Evolutionary conservation across 2,888 invertebrate genomes (phyloP), one percentile per base, ranked within the genome.

Genomic region (Drosophila rubida): DNA sequence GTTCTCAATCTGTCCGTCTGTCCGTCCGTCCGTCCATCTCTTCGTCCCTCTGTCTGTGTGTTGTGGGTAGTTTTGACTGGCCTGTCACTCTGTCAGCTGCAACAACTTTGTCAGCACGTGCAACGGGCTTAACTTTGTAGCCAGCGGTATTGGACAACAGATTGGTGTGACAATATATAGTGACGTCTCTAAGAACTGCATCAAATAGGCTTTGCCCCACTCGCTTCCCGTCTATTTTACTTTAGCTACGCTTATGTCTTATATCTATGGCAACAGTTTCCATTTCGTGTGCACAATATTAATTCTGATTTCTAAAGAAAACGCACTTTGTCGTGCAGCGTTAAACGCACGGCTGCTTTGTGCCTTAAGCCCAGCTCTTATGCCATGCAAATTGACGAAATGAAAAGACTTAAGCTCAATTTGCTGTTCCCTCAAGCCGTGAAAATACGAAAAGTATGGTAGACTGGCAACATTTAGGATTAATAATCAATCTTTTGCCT

Each of bases 1-100:
- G 65, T 51, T 55, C 41, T 53, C 45, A 58, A 57, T 19, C 25
- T 51, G 59, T 19, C 25, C 41, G 32, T 19, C 19, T 19, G 19
- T 19, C 19, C 3, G 19, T 19, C 19, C 3, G 19, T 19, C 19
- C 2, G 32, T 19, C 25, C 41, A n/a, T 19, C 19, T 19, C 2
- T 19, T 3, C 3, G 19, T 19, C 19, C 3, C 2, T 19, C 19
- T 1, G 32, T n/a, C n/a, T 32, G 32, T n/a, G 16, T 50, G 23
- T 42, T 85, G 70, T 66, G 78, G 75, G 80, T 85, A 80, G 85
- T 82, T 82, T 80, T 73, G 82, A 82, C 80, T 85, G 75, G 59
- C 58, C 71, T 81, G 84, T 80, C 81, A 84, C 53, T 51, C 80
- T 86, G 82, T 86, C 82, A 83, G 68, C 86, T 71, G 84, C 82